Conservation (phyloP, 1,140 invertebrate genomes). For the Pemphigus obesinymphae region DNA sequence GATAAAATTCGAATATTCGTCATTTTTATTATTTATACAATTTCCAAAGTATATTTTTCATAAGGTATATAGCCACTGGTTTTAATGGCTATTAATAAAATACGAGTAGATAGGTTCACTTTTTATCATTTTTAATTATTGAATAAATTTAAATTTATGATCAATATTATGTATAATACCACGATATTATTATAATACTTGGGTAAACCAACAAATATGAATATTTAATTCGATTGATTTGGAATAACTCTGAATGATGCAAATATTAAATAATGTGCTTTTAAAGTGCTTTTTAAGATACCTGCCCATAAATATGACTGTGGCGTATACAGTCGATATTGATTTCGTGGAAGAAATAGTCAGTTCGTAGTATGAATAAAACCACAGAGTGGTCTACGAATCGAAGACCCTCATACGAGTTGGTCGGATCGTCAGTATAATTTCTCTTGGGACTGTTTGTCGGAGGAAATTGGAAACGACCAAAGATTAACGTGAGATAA, state of each 20-base stretch:
- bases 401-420: background rate
- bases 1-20: background rate
- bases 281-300: background rate
- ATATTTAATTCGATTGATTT: background rate
- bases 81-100: background rate
- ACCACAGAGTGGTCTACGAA: background rate
- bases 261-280: background rate
- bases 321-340: background rate
- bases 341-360: background rate
- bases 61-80: background rate
- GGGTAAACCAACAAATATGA: background rate
- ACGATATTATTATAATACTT: too few relatives aligned
- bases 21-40: background rate
- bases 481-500: slow-evolving; percentile 41
- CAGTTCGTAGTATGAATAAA: background rate
- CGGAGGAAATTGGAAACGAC: slow-evolving; percentile 24
- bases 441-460: slow-evolving; percentile 37
- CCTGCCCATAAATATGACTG: background rate
- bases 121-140: background rate
- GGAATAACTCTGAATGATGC: background rate
- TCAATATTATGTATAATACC: too few relatives aligned
- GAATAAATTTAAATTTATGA: background rate
- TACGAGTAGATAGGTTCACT: background rate
- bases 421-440: slow-evolving; percentile 18
- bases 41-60: background rate